phyloP scores from a whole-genome alignment of 2,113 vertebrate genomes.

The Orcinus orca region DNA sequence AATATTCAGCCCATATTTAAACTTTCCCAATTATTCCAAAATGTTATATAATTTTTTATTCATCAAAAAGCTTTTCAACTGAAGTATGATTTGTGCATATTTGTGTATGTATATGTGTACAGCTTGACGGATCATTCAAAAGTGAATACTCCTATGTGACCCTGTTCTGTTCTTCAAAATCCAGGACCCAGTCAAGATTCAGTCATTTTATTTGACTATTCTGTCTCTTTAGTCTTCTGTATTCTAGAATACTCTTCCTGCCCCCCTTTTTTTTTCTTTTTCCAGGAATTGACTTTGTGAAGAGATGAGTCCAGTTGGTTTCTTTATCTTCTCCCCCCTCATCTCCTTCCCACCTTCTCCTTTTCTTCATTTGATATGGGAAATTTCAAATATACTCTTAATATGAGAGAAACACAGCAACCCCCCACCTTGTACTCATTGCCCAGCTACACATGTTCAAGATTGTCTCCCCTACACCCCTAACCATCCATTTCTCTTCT shows the following conservation, averaged over 20 bases:
- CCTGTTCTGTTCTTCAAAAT: not conserved
- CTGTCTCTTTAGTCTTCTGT: not conserved
- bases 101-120: not conserved
- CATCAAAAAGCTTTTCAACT: not conserved
- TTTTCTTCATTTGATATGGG: not conserved
- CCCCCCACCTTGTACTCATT: not conserved
- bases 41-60: not conserved
- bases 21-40: not conserved
- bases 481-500: not conserved
- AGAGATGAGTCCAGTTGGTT: not conserved
- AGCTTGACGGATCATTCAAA: not conserved
- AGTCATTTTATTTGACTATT: not conserved
- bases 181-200: not conserved
- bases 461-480: not conserved
- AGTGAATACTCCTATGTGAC: not conserved
- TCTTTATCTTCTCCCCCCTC: not conserved
- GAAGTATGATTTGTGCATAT: not conserved
- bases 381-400: not conserved
- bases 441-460: not conserved
- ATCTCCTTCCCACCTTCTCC: not conserved
- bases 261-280: not conserved
- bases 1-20: not conserved
- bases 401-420: not conserved
- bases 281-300: not conserved
- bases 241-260: not conserved